Percentiles rank a stretch among this genome's conserved stretches.
Evolutionary conservation across 2,113 vertebrate genomes (phyloP).

Genomic region (Heptranchias perlo): DNA sequence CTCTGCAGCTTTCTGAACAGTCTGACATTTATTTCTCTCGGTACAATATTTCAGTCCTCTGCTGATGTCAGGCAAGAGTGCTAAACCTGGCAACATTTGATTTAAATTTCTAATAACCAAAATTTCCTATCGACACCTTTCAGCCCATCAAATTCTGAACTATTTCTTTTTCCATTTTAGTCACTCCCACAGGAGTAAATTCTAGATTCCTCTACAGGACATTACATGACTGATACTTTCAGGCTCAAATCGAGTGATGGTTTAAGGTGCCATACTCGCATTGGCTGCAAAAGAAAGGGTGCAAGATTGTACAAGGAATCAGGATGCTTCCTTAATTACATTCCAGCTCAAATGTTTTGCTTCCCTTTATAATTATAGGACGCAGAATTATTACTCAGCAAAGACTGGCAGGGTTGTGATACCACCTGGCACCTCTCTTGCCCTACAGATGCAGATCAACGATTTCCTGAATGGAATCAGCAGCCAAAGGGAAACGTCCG

Average conservation of each 20-base stretch:
- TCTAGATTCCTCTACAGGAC: background rate
- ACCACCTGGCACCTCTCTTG: background rate
- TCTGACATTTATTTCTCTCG: too few species aligned
- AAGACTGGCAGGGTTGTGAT: background rate
- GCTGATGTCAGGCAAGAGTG: too few species aligned
- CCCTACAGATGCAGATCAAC: conserved; percentile 47
- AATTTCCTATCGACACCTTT: background rate
- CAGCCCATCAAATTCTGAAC: background rate
- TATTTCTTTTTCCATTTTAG: background rate
- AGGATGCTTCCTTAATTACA: background rate
- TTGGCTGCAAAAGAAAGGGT: background rate
- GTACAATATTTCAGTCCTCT: too few species aligned
- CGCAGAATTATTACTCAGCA: background rate
- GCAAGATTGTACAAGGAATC: background rate
- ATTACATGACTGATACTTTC: background rate
- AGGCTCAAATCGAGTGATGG: background rate
- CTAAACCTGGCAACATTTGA: background rate
- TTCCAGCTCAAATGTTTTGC: background rate
- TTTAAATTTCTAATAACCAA: background rate
- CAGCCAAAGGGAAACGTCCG: conserved; percentile 15
- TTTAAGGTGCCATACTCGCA: background rate
- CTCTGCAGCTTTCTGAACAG: too few species aligned
- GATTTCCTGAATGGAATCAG: conserved; percentile 46
- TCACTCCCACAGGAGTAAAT: background rate
- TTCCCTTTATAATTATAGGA: conserved; percentile 2